Evolutionary conservation across 2,797 vertebrate genomes (phyloP).

Genomic region (Nyctalus aviator): DNA sequence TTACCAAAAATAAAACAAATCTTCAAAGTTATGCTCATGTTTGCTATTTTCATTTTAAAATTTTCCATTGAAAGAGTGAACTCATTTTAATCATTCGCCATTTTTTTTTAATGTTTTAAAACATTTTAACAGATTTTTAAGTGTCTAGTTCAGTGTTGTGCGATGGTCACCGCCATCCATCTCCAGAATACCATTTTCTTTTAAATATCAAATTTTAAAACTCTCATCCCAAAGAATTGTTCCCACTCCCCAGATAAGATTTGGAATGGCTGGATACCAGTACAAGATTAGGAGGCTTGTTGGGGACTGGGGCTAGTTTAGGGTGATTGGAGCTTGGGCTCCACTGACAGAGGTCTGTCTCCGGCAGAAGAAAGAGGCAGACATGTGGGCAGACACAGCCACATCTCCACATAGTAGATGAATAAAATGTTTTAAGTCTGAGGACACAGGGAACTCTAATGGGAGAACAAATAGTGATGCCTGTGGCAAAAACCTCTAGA

Average conservation of each 20-base stretch:
- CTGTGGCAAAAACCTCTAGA: background rate
- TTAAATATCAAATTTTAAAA: constrained; percentile 29
- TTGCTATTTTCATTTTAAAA: constrained; percentile 43
- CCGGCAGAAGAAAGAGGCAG: background rate
- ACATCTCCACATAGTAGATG: background rate
- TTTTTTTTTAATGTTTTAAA: background rate
- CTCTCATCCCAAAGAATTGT: background rate
- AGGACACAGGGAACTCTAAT: background rate
- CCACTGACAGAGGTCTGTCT: background rate
- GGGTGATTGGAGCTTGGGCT: background rate
- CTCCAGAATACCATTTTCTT: constrained; percentile 10
- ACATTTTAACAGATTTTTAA: background rate
- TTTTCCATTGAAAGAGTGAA: constrained; percentile 12
- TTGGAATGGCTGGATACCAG: background rate
- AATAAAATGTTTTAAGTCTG: background rate
- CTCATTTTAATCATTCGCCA: background rate
- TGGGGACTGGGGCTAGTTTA: background rate
- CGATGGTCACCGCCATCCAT: background rate
- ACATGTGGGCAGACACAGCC: background rate
- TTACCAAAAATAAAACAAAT: background rate
- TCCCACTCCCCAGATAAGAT: background rate
- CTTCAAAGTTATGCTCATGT: background rate
- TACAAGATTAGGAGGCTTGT: background rate
- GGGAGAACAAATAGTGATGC: background rate
- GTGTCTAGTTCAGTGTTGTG: background rate